Base-by-base conservation (phyloP, 2,797 vertebrate genomes). In the Pygocentrus nattereri region DNA sequence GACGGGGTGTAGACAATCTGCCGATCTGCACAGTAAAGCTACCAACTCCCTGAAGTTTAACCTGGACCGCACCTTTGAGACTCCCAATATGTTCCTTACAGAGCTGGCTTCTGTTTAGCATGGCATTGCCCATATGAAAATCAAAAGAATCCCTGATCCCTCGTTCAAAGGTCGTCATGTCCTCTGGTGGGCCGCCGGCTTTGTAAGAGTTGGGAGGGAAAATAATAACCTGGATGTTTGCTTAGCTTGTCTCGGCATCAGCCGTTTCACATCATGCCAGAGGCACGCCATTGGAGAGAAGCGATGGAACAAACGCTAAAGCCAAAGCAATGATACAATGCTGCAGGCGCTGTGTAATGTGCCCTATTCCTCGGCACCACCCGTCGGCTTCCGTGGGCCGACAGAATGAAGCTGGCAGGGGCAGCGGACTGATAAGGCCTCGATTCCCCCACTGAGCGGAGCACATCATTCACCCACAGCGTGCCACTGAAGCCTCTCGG, bases 381-480 rank as follows among this genome's bases (percentile, higher is more conserved):
- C 69, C 75, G 59, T 44, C 34, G 62, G 76, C 65, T 64, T 0
- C n/a, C 34, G 67, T 61, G 73, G 78, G 78, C 38, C 68, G 62
- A 69, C 21, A 61, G 49, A 84, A 84, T 78, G 79, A 74, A 84
- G 83, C 64, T 84, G 83, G 75, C 83, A 78, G 50, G 41, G 83
- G 83, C 79, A 78, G 68, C 10, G 4, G 75, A 69, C 61, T 84
- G 83, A 84, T 81, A 76, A 84, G 75, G 59, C 31, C 34, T 31
- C 41, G 12, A 54, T 74, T 75, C 58, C 38, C 58, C 18, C 21
- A 49, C 73, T 59, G 34, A 41, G 23, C 59, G 21, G 64, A 50
- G 49, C 71, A 52, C 73, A 80, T 80, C 78, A 62, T 81, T 84
- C 62, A 74, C 61, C 30, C 52, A 59, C 64, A 41, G 62, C 62